These are phyloP conservation scores for Anolis sagrei DNA, from an alignment of 2,113 vertebrate species.

Conservation along the genomic window DNA sequence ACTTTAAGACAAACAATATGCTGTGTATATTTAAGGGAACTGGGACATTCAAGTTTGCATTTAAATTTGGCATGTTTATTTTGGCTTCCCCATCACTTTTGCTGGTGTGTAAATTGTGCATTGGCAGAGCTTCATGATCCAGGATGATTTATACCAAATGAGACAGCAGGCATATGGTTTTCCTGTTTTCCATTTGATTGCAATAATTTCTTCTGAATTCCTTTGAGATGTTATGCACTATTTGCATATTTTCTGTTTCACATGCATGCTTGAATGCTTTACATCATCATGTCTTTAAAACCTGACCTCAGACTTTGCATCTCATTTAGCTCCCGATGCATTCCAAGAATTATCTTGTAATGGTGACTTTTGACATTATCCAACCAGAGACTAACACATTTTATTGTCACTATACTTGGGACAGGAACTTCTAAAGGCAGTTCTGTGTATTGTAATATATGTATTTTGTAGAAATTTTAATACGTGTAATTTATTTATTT, in stretches of 20 bases:
- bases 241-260: slow-evolving; percentile 43
- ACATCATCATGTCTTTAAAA: slow-evolving; percentile 57
- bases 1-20: slow-evolving; percentile 16
- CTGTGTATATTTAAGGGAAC: slow-evolving; percentile 10
- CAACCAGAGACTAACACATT: neutral
- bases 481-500: no score
- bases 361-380: slow-evolving; percentile 19
- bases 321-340: slow-evolving; percentile 56
- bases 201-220: slow-evolving; percentile 23
- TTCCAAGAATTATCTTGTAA: slow-evolving; percentile 22
- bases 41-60: neutral
- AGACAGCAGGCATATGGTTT: slow-evolving; percentile 2
- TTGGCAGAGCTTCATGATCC: slow-evolving; percentile 8
- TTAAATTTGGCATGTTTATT: neutral
- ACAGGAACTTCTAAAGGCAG: neutral
- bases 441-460: no score
- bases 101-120: neutral
- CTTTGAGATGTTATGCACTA: neutral
- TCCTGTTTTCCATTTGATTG: slow-evolving; percentile 3
- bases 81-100: slow-evolving; percentile 23
- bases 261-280: slow-evolving; percentile 40
- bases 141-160: slow-evolving; percentile 8
- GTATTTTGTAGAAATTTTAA: no score
- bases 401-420: neutral
- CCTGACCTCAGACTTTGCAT: slow-evolving; percentile 41